These are phyloP conservation scores for Euspilapteryx auroguttella DNA, from an alignment of 2,888 invertebrate genomes.

Conservation along the genomic window DNA sequence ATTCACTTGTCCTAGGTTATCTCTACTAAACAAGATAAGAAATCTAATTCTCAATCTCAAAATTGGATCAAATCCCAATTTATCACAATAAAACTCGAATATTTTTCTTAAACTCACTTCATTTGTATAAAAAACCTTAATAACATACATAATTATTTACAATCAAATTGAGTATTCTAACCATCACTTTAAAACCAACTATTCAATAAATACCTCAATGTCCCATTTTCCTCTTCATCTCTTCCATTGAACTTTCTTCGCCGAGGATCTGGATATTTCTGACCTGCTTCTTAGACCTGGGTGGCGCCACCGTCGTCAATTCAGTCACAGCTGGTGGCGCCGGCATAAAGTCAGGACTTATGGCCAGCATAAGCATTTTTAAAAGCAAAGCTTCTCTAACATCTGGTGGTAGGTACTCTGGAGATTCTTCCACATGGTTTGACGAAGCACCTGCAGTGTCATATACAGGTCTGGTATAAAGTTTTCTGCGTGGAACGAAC, in stretches of 20 bases:
- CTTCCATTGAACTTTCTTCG: conserved; percentile 55
- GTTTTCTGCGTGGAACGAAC: conserved; percentile 36
- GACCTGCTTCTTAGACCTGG: conserved; percentile 58
- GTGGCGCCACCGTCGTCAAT: conserved; percentile 44
- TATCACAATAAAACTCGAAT: too few relatives aligned
- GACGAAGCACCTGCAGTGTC: conserved; percentile 38
- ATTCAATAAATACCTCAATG: conserved; percentile 16
- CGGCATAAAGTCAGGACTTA: conserved; percentile 63
- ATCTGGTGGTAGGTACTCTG: conserved; percentile 68
- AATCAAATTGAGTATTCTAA: conserved; percentile 28
- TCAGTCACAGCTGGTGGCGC: conserved; percentile 39
- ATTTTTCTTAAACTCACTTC: too few relatives aligned
- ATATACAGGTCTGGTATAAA: conserved; percentile 29
- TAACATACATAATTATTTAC: conserved; percentile 38
- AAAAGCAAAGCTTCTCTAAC: conserved; percentile 71
- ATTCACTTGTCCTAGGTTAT: too few relatives aligned
- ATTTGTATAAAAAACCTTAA: too few relatives aligned
- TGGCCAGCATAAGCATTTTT: conserved; percentile 73
- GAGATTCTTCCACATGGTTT: conserved; percentile 46
- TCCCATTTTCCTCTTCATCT: conserved; percentile 27
- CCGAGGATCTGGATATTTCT: conserved; percentile 74
- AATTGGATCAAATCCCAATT: too few relatives aligned
- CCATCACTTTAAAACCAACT: conserved; percentile 10
- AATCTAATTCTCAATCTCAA: too few relatives aligned
- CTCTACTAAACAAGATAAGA: too few relatives aligned